Evolutionary conservation across 1,140 invertebrate genomes (phyloP), one percentile per base, ranked within the genome.

Genomic region (Diachasmimorpha longicaudata): DNA sequence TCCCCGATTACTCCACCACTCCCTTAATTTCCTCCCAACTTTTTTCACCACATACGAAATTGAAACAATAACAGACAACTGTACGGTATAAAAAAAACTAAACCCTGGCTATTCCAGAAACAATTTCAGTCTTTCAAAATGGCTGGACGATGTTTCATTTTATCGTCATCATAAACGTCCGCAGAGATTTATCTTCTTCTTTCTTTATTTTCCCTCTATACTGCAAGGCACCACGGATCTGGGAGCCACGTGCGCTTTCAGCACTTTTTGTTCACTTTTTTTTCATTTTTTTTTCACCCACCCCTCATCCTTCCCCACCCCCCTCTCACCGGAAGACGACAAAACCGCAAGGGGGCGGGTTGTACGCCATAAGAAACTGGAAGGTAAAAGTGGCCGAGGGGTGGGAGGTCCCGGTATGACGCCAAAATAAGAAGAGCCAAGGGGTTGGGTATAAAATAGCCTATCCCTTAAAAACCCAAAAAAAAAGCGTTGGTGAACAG

Each of bases 101-200:
- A 42, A 42, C 39, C 39, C 4, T 42, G 9, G 48, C 48, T 55
- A 55, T 55, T 55, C 48, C 48, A 55, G 48, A 55, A 55, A 55
- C 48, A 55, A 55, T 55, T 55, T 55, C 48, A 55, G 48, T 55
- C 48, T 55, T 55, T 55, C 48, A 55, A 55, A 55, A 55, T 55
- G 48, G 48, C 48, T 55, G 48, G 48, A 55, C 48, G 48, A 55
- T 55, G 48, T 55, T 55, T 55, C 48, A 55, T 55, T 55, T 55
- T 55, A 55, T 55, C 48, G 48, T 55, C 48, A 55, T 55, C 48
- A 55, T 55, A 55, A 55, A 55, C 48, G 48, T 55, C 48, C 48
- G 48, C 48, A 55, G 48, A 55, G 48, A 55, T 55, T 55, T 55
- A 55, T 55, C 48, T 55, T 55, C 48, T 55, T 55, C 48, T 21